phyloP scores from a whole-genome alignment of 2,797 vertebrate species.

The Gymnoscopelus microlampas region DNA sequence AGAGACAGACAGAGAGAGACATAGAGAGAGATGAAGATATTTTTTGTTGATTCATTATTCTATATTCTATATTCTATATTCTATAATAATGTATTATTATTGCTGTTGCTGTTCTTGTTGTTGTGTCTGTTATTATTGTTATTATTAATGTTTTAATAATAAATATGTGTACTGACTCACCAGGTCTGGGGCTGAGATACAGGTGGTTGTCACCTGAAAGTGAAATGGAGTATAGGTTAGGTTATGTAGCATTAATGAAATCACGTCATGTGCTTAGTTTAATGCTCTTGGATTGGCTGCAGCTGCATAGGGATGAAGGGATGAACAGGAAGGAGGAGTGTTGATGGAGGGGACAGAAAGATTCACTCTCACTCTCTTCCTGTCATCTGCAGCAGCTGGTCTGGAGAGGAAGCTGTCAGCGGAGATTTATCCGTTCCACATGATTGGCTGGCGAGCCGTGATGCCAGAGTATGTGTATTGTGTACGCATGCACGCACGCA shows the following conservation, averaged over 20 bases:
- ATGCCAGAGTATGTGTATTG: conserved; percentile 11
- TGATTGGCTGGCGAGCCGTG: conserved; percentile 28
- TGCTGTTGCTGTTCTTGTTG: no score
- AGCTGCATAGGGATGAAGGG: conserved; percentile 37
- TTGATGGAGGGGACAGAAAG: conserved; percentile 41
- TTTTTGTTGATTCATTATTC: no score
- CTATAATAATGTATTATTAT: no score
- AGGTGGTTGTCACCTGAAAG: conserved; percentile 81
- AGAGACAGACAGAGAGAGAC: background rate
- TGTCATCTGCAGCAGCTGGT: conserved; percentile 62
- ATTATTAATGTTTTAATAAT: background rate
- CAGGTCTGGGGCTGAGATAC: conserved; percentile 77
- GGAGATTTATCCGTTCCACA: conserved; percentile 43
- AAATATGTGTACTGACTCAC: conserved; percentile 68
- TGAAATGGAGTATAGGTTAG: conserved; percentile 41
- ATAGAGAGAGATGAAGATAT: background rate
- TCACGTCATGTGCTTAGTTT: conserved; percentile 44
- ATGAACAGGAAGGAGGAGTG: conserved; percentile 35
- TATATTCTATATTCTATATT: no score
- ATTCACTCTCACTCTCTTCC: conserved; percentile 41
- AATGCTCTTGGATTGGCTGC: conserved; percentile 52
- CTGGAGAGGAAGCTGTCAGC: conserved; percentile 47
- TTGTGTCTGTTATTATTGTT: background rate
- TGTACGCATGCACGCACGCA: conserved; percentile 2
- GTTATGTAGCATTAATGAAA: conserved; percentile 6